Conservation (phyloP, 2,888 invertebrate species). For the Leuctra nigra region DNA sequence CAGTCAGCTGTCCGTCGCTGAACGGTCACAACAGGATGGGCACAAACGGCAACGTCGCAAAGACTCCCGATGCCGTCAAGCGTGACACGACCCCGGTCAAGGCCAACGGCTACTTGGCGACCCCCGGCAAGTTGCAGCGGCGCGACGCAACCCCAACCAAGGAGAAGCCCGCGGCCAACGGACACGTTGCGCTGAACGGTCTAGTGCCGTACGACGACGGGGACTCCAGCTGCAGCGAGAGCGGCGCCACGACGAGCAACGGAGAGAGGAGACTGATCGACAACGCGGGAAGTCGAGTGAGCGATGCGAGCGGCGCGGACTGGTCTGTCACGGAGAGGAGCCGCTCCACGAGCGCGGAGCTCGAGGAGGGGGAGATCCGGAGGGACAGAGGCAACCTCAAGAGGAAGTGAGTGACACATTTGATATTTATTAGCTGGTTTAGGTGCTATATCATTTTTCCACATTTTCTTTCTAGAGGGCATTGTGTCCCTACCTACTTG, state of each 20-base stretch:
- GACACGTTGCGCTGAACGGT: constrained; percentile 31
- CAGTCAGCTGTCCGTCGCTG: no score
- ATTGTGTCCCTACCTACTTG: no score
- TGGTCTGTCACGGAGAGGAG: not conserved
- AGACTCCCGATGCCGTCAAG: not conserved
- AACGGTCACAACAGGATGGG: not conserved
- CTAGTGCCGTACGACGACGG: constrained; percentile 43
- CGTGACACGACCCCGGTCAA: not conserved
- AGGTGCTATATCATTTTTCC: no score
- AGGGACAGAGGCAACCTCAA: no score
- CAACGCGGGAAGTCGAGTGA: not conserved
- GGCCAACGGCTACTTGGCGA: not conserved
- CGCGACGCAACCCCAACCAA: not conserved
- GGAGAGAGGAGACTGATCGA: not conserved
- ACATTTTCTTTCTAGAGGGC: no score
- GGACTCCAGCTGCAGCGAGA: constrained; percentile 38
- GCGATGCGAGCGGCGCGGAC: constrained; percentile 5
- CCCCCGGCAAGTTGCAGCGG: not conserved
- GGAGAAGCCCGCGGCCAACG: not conserved
- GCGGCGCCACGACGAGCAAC: no score
- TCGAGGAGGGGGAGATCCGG: not conserved
- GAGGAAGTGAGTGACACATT: not conserved
- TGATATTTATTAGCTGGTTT: no score
- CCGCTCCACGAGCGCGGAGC: not conserved
- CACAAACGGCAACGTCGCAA: not conserved